Conservation (phyloP, 2,888 invertebrate genomes). For the Brachycybe producta region DNA sequence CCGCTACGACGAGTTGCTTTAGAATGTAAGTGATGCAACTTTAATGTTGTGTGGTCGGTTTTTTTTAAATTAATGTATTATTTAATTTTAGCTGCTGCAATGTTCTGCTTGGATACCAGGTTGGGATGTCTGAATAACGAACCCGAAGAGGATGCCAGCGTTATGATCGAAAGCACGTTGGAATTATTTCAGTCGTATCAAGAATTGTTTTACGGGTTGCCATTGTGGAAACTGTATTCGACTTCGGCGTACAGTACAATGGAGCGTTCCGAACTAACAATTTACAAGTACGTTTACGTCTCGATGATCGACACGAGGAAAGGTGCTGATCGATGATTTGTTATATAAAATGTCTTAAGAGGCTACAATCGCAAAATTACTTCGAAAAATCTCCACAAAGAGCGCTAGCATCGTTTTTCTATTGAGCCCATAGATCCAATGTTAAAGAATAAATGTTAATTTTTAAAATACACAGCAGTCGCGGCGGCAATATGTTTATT, state of each 20-base stretch:
- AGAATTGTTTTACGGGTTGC: conserved; percentile 28
- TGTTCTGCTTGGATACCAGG: conserved; percentile 31
- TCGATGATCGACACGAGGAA: too few relatives aligned
- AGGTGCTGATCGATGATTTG: too few relatives aligned
- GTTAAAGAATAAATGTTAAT: too few relatives aligned
- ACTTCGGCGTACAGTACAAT: conserved; percentile 25
- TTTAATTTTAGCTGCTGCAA: conserved; percentile 27
- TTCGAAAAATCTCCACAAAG: too few relatives aligned
- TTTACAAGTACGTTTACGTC: conserved; percentile 23
- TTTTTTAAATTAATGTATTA: neutral
- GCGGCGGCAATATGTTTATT: too few relatives aligned
- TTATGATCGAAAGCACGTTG: conserved; percentile 28
- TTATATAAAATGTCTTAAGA: too few relatives aligned
- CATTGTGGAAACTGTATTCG: conserved; percentile 27
- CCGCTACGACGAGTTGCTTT: conserved; percentile 25
- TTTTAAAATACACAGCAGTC: too few relatives aligned
- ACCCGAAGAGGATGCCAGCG: conserved; percentile 24
- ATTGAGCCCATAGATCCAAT: too few relatives aligned
- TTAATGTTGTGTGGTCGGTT: neutral
- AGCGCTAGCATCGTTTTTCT: too few relatives aligned
- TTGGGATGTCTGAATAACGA: conserved; percentile 28
- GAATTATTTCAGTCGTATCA: conserved; percentile 30
- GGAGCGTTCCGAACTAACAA: conserved; percentile 23
- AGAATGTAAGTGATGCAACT: conserved; percentile 25
- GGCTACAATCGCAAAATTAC: too few relatives aligned